A percentile compares a stretch with the other conserved stretches of the same genome.
Conservation (phyloP, 30 jellyfish, hydroid and myxozoan species). For the Cassiopea xamachana region DNA sequence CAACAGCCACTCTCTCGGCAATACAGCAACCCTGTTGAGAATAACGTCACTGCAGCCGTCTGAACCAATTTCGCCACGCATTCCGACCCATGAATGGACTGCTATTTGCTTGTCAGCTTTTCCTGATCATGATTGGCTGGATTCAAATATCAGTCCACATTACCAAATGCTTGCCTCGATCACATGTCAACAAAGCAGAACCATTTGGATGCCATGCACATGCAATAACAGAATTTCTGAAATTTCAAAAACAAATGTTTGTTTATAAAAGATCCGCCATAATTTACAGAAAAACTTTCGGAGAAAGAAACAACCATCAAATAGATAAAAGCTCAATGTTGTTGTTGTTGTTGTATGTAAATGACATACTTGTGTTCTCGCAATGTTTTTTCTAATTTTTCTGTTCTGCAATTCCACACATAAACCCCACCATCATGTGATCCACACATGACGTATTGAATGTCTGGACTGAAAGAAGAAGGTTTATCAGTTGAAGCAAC, state of each 20-base stretch:
- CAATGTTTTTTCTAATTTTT: slow-evolving; percentile 81
- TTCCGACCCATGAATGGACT: neutral
- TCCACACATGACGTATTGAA: slow-evolving; percentile 95
- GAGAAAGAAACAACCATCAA: neutral
- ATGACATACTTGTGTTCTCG: slow-evolving; percentile 95
- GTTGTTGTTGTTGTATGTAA: too few relatives aligned
- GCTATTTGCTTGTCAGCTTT: neutral
- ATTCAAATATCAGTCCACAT: slow-evolving; percentile 87
- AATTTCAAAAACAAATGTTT: neutral
- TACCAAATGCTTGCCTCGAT: slow-evolving; percentile 84
- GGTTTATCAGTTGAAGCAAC: too few relatives aligned
- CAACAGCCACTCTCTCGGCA: too few relatives aligned
- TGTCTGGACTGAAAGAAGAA: slow-evolving; percentile 85
- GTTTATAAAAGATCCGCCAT: neutral
- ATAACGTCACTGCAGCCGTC: too few relatives aligned
- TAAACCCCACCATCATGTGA: slow-evolving; percentile 92
- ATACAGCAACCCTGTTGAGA: too few relatives aligned
- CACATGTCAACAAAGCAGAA: slow-evolving; percentile 73
- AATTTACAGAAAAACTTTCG: neutral
- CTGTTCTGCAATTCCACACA: slow-evolving; percentile 88
- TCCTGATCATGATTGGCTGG: neutral
- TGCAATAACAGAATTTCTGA: slow-evolving; percentile 88
- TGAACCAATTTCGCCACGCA: neutral
- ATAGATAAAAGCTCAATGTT: too few relatives aligned
- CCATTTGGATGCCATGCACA: slow-evolving; percentile 99